phyloP scores from a whole-genome alignment of 2,797 vertebrate genomes.

The Schizopygopsis pylzovi region DNA sequence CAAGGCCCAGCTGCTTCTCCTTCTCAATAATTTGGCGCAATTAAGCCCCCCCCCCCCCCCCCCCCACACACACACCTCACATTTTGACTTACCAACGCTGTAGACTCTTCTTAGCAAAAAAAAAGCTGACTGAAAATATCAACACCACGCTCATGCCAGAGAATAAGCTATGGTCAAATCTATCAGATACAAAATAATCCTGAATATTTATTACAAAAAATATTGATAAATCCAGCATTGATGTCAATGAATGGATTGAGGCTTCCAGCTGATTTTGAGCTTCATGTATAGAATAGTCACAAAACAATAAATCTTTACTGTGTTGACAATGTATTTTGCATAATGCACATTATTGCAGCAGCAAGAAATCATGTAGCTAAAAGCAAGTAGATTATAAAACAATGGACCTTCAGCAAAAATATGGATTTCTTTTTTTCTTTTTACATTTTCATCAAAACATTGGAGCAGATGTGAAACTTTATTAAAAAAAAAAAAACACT shows the following conservation, averaged over 20 bases:
- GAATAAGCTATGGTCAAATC: neutral
- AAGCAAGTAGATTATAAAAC: neutral
- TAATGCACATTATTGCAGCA: neutral
- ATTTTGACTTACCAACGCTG: neutral
- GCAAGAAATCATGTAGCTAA: neutral
- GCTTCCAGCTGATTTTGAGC: too few relatives aligned
- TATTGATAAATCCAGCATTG: neutral
- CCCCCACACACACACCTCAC: too few relatives aligned
- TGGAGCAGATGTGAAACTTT: neutral
- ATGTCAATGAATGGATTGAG: neutral
- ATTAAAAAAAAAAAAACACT: neutral
- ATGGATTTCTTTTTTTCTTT: too few relatives aligned
- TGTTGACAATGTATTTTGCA: neutral
- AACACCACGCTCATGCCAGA: neutral
- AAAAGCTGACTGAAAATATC: neutral
- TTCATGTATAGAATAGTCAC: neutral
- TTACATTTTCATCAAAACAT: neutral
- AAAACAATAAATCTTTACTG: neutral
- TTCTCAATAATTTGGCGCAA: neutral
- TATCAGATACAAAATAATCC: neutral
- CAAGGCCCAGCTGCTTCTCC: neutral
- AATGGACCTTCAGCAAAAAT: neutral
- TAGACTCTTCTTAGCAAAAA: neutral
- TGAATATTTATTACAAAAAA: neutral
- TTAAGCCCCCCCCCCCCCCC: neutral